Evolutionary conservation across 2,888 invertebrate genomes (phyloP), one percentile per base, ranked within the genome.

Genomic region (Falcaria lacertinaria): DNA sequence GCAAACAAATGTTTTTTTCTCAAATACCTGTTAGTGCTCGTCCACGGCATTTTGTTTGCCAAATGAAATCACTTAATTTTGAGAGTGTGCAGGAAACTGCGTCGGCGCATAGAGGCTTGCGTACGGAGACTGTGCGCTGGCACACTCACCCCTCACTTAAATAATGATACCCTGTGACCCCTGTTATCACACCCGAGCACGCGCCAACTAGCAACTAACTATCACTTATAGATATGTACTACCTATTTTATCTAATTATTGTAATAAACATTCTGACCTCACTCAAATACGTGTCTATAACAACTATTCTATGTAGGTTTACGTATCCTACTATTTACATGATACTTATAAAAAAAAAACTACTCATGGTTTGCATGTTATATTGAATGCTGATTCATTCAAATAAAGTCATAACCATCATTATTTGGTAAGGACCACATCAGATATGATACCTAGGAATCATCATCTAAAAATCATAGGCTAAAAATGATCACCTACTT

Each of bases 11-110:
- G 11, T 39, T 25, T 34, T 39, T 35, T 3, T 19, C 8, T 7
- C 15, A 11, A 17, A 22, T 43, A 42, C 89, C 89, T 88, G 84
- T 89, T 89, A 44, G 80, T 79, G 68, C 87, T 88, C 45, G 88
- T 80, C 89, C 89, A 89, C 64, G 89, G 89, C 88, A 89, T 89
- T 62, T 75, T 74, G 47, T 33, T 34, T 45, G 43, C 40, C 41
- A 53, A 48, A 62, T 57, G 41, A 52, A 59, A 65, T 80, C 83
- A 87, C 80, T 87, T 87, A 52, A 87, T 85, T 77, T 85, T 85
- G 43, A 86, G 68, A 25, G 80, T 80, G 58, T 86, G 81, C 57
- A 86, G 69, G 66, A 85, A 87, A 64, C 83, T 68, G 55, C 88
- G 83, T 60, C 81, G 69, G 44, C 57, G 67, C 82, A 84, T 85